Evolutionary conservation across 2,113 vertebrate genomes (phyloP).

Genomic region (Oenanthe oenanthe): DNA sequence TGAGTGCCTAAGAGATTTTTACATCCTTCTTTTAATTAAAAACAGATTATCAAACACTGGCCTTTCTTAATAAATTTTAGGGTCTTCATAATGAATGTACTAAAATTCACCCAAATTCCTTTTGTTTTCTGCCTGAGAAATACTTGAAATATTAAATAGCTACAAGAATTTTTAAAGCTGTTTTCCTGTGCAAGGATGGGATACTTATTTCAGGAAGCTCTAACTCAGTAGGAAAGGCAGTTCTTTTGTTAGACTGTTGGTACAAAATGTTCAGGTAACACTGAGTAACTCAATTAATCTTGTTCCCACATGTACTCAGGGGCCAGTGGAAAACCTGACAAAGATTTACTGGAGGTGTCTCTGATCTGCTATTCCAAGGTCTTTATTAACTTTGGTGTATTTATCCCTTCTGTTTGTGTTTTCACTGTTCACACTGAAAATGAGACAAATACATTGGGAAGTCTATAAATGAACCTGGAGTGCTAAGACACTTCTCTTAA

Average conservation of each 20-base stretch:
- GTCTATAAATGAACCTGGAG: not conserved
- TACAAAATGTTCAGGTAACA: conserved; percentile 49
- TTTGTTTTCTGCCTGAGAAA: not conserved
- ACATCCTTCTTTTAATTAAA: not conserved
- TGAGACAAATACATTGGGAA: not conserved
- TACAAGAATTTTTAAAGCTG: not conserved
- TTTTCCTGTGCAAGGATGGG: not conserved
- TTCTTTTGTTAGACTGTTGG: not conserved
- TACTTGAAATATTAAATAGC: not conserved
- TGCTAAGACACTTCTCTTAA: accelerated
- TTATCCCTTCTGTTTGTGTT: not conserved
- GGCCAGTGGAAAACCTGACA: not conserved
- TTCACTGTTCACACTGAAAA: not conserved
- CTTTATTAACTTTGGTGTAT: not conserved
- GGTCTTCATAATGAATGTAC: not conserved
- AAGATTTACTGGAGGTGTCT: not conserved
- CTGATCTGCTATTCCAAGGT: not conserved
- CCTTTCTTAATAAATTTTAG: not conserved
- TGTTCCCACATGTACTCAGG: not conserved
- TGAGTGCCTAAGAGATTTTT: not conserved
- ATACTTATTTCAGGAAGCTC: not conserved
- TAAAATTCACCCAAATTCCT: not conserved
- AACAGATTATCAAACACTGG: not conserved
- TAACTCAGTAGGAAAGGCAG: not conserved
- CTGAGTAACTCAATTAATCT: conserved; percentile 40